Percentiles rank a stretch among this genome's conserved stretches.
Conservation (phyloP, 1,140 invertebrate species). For the Drosophila mayri region DNA sequence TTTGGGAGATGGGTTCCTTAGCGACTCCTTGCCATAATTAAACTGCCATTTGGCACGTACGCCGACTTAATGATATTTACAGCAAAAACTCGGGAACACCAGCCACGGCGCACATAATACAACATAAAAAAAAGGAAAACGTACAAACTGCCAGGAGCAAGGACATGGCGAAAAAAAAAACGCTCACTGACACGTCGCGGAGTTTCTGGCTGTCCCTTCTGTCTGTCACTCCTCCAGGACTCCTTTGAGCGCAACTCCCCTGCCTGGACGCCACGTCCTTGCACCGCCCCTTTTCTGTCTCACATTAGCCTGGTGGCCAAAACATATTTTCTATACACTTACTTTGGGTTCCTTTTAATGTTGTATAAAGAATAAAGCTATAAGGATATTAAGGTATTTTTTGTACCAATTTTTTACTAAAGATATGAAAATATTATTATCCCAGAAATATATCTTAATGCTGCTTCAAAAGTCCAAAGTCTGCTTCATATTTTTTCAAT, state of each 20-base stretch:
- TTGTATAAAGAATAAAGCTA: neutral
- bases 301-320: constrained; percentile 28
- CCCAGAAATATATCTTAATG: neutral
- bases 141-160: constrained; percentile 7
- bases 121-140: neutral
- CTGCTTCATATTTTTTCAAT: neutral
- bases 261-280: constrained; percentile 11
- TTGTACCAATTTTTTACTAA: neutral
- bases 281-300: neutral
- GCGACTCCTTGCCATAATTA: constrained; percentile 63
- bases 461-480: neutral
- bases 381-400: neutral
- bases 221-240: constrained; percentile 30
- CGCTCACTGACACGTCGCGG: constrained; percentile 53
- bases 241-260: constrained; percentile 17
- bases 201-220: constrained; percentile 26
- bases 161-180: constrained; percentile 33
- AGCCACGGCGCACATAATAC: constrained; percentile 18
- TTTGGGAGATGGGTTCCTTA: constrained; percentile 14
- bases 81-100: constrained; percentile 53
- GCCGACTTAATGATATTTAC: constrained; percentile 74
- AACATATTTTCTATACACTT: constrained; percentile 29
- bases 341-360: neutral
- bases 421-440: neutral
- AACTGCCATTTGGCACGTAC: constrained; percentile 77